Evolutionary conservation across 2,113 vertebrate genomes (phyloP).

Genomic region (Thryonomys swinderianus): DNA sequence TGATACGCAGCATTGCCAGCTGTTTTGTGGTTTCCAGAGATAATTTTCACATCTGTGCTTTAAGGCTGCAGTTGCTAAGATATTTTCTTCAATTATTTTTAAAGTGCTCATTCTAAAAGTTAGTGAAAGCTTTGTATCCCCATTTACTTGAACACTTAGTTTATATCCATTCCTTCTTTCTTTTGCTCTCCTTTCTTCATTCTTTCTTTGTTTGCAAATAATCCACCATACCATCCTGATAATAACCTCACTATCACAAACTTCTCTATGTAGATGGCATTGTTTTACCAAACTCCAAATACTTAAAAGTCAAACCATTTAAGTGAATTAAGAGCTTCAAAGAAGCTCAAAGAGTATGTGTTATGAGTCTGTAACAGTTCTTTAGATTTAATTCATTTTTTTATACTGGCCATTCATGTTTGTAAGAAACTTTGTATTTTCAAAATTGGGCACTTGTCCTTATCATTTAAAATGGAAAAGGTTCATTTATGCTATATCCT

Average conservation of each 20-base stretch:
- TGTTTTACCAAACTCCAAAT: conserved; percentile 24
- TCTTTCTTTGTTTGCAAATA: background rate
- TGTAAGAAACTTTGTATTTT: too few relatives aligned
- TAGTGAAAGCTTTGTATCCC: background rate
- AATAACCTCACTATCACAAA: background rate
- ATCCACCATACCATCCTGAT: background rate
- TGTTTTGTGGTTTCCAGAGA: conserved; percentile 1
- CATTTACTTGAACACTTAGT: background rate
- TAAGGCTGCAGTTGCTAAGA: background rate
- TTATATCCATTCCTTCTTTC: background rate
- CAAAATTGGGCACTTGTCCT: too few relatives aligned
- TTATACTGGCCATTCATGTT: too few relatives aligned
- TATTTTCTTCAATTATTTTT: conserved; percentile 30
- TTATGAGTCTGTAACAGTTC: too few relatives aligned
- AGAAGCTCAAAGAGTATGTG: too few relatives aligned
- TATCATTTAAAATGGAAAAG: background rate
- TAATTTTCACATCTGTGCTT: conserved; percentile 19
- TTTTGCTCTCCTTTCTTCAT: background rate
- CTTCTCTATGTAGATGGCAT: background rate
- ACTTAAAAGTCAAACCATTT: background rate
- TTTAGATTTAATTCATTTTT: too few relatives aligned
- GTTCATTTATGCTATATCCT: background rate
- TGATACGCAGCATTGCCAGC: conserved; percentile 4
- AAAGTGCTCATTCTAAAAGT: background rate
- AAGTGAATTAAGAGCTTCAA: too few relatives aligned